Evolutionary conservation across 2,113 vertebrate species (phyloP).

Genomic region (Pachypanchax playfairii): DNA sequence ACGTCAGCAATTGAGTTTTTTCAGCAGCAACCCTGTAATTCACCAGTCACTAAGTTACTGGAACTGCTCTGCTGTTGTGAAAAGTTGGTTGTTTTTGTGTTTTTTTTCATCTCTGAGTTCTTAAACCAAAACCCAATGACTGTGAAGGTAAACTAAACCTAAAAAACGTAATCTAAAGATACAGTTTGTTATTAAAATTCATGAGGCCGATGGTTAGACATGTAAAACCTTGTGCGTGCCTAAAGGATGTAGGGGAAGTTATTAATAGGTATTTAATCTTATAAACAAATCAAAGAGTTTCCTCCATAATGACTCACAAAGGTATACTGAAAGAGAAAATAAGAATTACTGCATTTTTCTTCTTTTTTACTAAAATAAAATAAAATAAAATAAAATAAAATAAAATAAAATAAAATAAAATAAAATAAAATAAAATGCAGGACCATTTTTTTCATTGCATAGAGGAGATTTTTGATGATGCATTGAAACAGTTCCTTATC

Average conservation of each 20-base stretch:
- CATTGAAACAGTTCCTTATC: neutral
- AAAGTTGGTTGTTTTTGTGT: constrained; percentile 12
- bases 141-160: neutral
- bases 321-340: constrained; percentile 4
- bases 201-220: constrained; percentile 13
- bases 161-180: constrained; percentile 3
- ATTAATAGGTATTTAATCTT: constrained; percentile 32
- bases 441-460: too few relatives aligned
- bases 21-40: constrained; percentile 52
- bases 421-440: too few relatives aligned
- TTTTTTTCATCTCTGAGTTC: constrained; percentile 30
- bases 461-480: neutral
- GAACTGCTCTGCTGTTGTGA: constrained; percentile 42
- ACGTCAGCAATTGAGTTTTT: constrained; percentile 63
- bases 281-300: constrained; percentile 30
- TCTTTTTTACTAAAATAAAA: constrained; percentile 30
- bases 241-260: constrained; percentile 6
- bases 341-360: constrained; percentile 36
- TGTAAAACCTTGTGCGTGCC: constrained; percentile 11
- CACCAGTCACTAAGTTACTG: constrained; percentile 50
- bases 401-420: too few relatives aligned
- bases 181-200: constrained; percentile 30
- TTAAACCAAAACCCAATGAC: constrained; percentile 13
- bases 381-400: neutral
- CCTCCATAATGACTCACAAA: constrained; percentile 18